A percentile compares a stretch with the other conserved stretches of the same genome.
Conservation (phyloP, 2,888 invertebrate species). For the Automeris io region DNA sequence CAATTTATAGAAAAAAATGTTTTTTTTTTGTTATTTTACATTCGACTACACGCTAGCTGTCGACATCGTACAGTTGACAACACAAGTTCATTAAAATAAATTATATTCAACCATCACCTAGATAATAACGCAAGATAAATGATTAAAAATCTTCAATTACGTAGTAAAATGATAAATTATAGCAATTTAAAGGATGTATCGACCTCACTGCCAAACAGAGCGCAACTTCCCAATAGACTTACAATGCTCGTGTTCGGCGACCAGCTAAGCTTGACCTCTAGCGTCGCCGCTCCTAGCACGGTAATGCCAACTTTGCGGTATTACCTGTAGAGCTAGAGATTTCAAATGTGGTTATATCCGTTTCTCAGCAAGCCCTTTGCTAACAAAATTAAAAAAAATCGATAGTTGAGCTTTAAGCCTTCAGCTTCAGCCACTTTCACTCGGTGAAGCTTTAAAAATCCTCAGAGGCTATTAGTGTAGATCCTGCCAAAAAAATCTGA, state of each 20-base stretch:
- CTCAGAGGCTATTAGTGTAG: no score
- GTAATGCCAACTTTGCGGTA: conserved; percentile 3
- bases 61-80: not conserved
- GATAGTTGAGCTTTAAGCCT: no score
- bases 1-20: no score
- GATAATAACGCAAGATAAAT: conserved; percentile 13
- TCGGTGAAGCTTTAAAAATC: no score
- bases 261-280: conserved; percentile 10
- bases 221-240: conserved; percentile 25
- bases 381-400: no score
- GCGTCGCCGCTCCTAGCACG: conserved; percentile 13
- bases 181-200: conserved; percentile 38
- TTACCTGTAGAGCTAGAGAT: no score
- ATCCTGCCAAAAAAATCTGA: no score
- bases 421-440: no score
- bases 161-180: conserved; percentile 17
- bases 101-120: conserved; percentile 13
- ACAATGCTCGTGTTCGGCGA: conserved; percentile 23
- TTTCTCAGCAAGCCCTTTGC: no score
- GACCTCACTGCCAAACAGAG: conserved; percentile 48
- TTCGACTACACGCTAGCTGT: no score
- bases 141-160: conserved; percentile 18
- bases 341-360: no score
- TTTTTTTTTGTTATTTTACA: no score
- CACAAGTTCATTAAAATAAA: conserved; percentile 10